Percentiles rank a stretch among this genome's conserved stretches.
Conservation (phyloP, 2,113 vertebrate species). For the Ammospiza nelsoni region DNA sequence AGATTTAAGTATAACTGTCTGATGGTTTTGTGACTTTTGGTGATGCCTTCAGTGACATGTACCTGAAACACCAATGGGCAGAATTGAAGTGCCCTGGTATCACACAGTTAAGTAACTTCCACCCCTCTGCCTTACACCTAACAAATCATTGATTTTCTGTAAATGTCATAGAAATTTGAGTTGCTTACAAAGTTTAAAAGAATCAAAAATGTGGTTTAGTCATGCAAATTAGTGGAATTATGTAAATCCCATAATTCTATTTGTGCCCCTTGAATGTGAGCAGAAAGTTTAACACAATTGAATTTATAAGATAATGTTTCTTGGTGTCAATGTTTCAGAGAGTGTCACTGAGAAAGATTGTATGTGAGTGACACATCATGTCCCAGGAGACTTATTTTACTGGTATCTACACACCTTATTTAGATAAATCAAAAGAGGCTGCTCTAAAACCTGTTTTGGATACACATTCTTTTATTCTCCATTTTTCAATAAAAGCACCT, state of each 20-base stretch:
- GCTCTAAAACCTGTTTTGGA: neutral
- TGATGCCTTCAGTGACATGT: neutral
- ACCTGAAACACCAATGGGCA: neutral
- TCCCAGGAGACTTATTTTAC: neutral
- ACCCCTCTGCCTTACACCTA: neutral
- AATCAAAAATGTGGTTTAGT: neutral
- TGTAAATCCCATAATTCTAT: neutral
- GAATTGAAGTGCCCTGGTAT: accelerated
- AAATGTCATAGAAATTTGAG: neutral
- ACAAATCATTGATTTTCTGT: neutral
- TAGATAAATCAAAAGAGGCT: neutral
- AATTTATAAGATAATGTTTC: neutral
- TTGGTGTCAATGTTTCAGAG: conserved; percentile 8
- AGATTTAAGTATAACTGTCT: neutral
- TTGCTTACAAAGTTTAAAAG: neutral
- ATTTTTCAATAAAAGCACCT: neutral
- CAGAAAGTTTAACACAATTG: neutral
- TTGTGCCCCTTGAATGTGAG: neutral
- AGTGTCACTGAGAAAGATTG: conserved; percentile 11
- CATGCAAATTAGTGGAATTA: neutral
- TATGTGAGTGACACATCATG: neutral
- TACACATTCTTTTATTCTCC: neutral
- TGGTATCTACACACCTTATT: neutral
- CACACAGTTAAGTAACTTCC: neutral
- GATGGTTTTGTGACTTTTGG: neutral